Evolutionary conservation across 1,140 invertebrate genomes (phyloP).

Genomic region (Pseudomyrmex dendroicus): DNA sequence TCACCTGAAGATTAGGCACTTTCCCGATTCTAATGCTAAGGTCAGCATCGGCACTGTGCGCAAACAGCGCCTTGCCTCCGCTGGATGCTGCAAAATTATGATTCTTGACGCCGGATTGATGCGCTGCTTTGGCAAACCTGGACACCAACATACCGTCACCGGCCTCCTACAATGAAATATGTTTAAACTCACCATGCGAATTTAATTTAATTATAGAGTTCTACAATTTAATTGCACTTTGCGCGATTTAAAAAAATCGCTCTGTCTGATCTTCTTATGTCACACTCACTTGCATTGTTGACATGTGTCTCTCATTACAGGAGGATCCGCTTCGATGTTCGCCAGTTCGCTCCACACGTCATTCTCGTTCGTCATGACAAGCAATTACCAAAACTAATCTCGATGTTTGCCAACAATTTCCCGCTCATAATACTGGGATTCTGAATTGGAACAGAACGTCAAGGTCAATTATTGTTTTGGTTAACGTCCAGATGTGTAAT

Average conservation of each 20-base stretch:
- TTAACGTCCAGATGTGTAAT: no score
- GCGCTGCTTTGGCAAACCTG: slow-evolving; percentile 89
- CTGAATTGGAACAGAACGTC: no score
- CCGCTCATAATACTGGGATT: neutral
- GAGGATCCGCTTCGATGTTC: slow-evolving; percentile 90
- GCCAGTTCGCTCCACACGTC: slow-evolving; percentile 89
- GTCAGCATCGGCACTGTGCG: slow-evolving; percentile 95
- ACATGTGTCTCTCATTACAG: slow-evolving; percentile 89
- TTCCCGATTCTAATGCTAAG: slow-evolving; percentile 89
- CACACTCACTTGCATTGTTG: slow-evolving; percentile 89
- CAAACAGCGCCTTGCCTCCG: slow-evolving; percentile 95
- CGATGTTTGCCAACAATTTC: neutral
- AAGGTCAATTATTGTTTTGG: neutral
- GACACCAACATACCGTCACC: slow-evolving; percentile 95
- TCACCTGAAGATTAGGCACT: slow-evolving; percentile 88
- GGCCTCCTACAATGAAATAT: slow-evolving; percentile 89
- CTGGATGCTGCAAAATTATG: slow-evolving; percentile 95
- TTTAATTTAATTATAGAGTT: neutral
- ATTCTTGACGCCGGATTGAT: slow-evolving; percentile 89
- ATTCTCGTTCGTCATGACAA: slow-evolving; percentile 82
- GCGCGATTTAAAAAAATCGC: neutral
- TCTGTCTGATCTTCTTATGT: neutral
- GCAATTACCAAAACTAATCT: slow-evolving; percentile 1
- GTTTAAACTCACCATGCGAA: neutral
- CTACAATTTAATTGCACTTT: slow-evolving; percentile 3